Percentiles rank a stretch among this genome's conserved stretches.
phyloP scores from a whole-genome alignment of 2,888 invertebrate species.

The Agrotis ipsilon region DNA sequence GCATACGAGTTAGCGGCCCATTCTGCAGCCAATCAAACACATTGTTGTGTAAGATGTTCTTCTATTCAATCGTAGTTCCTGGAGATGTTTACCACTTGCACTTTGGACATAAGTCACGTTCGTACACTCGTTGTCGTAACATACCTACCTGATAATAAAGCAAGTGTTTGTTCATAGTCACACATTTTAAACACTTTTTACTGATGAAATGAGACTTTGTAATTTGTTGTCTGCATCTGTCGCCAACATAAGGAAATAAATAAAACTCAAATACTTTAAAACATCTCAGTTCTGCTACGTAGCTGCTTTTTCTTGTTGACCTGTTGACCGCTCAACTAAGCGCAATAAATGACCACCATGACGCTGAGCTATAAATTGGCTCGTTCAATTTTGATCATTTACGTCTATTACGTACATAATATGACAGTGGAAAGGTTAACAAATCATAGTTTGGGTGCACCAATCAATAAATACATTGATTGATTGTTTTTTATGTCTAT shows the following conservation, averaged over 20 bases:
- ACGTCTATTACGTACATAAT: constrained; percentile 23
- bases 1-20: constrained; percentile 31
- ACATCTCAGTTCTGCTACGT: constrained; percentile 2
- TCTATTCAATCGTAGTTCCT: constrained; percentile 33
- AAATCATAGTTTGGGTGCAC: constrained; percentile 6
- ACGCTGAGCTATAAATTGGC: constrained; percentile 36
- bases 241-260: not conserved
- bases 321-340: constrained; percentile 30
- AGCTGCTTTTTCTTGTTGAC: constrained; percentile 27
- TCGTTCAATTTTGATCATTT: constrained; percentile 41
- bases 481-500: too few relatives aligned
- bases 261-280: not conserved
- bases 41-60: constrained; percentile 30
- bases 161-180: not conserved
- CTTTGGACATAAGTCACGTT: constrained; percentile 36
- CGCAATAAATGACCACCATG: constrained; percentile 33
- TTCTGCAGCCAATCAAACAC: constrained; percentile 35
- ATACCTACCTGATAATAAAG: constrained; percentile 5
- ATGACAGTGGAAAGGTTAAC: constrained; percentile 13
- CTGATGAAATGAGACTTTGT: not conserved
- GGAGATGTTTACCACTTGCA: constrained; percentile 13
- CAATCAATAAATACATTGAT: not conserved
- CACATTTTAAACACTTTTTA: not conserved
- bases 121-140: not conserved
- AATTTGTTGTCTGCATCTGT: not conserved